Evolutionary conservation across 2,888 invertebrate genomes (phyloP), one percentile per base, ranked within the genome.

Genomic region (Synanthedon formicaeformis): DNA sequence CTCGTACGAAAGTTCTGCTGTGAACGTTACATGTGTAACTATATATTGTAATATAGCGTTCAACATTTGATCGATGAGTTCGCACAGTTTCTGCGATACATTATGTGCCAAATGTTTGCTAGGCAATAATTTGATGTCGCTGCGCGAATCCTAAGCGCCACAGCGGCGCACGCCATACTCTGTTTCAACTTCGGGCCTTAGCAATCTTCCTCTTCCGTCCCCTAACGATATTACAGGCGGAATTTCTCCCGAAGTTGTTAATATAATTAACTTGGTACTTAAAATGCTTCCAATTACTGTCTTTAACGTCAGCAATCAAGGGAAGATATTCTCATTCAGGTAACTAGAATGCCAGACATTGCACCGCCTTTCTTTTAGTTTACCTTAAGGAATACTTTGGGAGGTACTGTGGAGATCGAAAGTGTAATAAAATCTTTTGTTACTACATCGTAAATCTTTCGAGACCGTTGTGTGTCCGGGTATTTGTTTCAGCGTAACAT

Each of bases 31-130:
- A 45, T 45, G 6, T 60, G 61, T 63, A 62, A 56, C 57, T 54
- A 56, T 53, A 58, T 52, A 56, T 53, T 55, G 53, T 55, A 54
- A 55, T 64, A 62, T 62, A 61, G 60, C 61, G 62, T 63, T 67
- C 65, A 57, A 56, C 61, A 68, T 75, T 77, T 81, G 82, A 82
- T 82, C 78, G 79, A 82, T 81, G 78, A 73, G 71, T 68, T 71
- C 63, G 58, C 66, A 69, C 69, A 69, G 71, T 77, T 72, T 64
- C 73, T 64, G 62, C 68, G 72, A 74, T 74, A 75, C 67, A 72
- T 78, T 73, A 72, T 68, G 68, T 65, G 56, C 55, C 53, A 67
- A 64, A 71, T 68, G 62, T 67, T 65, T 56, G 61, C 62, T 61
- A 6, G 34, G 34, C 34, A 34, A 34, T 34, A 10, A 34, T 34